These are phyloP conservation scores for Maccullochella peelii DNA, from an alignment of 2,113 vertebrate species.

Conservation along the genomic window DNA sequence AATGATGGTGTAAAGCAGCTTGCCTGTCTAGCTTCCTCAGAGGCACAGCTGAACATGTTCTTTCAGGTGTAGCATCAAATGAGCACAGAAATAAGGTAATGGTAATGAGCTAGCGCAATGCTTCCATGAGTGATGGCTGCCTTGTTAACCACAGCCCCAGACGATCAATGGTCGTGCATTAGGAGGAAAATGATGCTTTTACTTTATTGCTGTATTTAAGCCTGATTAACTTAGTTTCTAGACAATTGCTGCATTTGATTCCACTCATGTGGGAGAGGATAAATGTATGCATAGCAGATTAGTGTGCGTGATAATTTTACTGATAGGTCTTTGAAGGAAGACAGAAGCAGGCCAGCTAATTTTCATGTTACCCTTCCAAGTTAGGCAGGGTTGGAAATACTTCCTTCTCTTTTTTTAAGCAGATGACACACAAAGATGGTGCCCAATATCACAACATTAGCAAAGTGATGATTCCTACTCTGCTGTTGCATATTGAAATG, in stretches of 20 bases:
- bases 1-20: slow-evolving; percentile 41
- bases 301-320: slow-evolving; percentile 48
- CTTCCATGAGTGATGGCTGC: slow-evolving; percentile 49
- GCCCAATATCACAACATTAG: not conserved
- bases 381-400: slow-evolving; percentile 5
- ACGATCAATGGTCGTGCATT: slow-evolving; percentile 46
- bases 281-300: slow-evolving; percentile 52
- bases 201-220: slow-evolving; percentile 61
- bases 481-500: slow-evolving; percentile 20
- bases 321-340: slow-evolving; percentile 32
- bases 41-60: slow-evolving; percentile 45
- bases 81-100: slow-evolving; percentile 47
- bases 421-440: not conserved
- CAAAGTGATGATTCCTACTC: not conserved
- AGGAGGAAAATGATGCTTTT: slow-evolving; percentile 47
- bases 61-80: slow-evolving; percentile 66
- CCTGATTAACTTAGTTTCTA: slow-evolving; percentile 61
- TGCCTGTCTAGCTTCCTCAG: slow-evolving; percentile 21
- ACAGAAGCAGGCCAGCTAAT: slow-evolving; percentile 47
- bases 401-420: not conserved
- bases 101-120: slow-evolving; percentile 46
- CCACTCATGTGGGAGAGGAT: slow-evolving; percentile 46
- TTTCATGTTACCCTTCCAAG: slow-evolving; percentile 33
- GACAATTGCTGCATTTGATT: slow-evolving; percentile 58
- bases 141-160: slow-evolving; percentile 59